phyloP scores from a whole-genome alignment of 1,140 invertebrate genomes.

The Lerema accius region DNA sequence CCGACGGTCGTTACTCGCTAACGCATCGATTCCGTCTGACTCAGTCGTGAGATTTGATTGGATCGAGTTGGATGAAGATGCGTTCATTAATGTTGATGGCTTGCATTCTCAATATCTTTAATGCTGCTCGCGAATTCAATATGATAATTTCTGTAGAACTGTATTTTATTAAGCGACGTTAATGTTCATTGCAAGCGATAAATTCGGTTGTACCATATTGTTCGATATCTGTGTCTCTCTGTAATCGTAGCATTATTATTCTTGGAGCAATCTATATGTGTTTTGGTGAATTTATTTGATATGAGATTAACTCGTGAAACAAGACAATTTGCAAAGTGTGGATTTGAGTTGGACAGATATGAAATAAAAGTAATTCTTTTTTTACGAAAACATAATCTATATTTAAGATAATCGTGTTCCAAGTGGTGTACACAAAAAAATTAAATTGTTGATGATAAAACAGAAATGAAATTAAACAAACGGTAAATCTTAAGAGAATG shows the following conservation, averaged over 20 bases:
- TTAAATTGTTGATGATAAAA: too few relatives aligned
- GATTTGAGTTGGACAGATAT: too few relatives aligned
- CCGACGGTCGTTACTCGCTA: slow-evolving; percentile 76
- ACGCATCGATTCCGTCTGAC: slow-evolving; percentile 70
- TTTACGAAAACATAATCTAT: too few relatives aligned
- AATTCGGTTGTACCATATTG: slow-evolving; percentile 3
- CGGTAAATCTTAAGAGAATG: too few relatives aligned
- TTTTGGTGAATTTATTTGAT: neutral
- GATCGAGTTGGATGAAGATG: slow-evolving; percentile 49
- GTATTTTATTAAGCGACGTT: slow-evolving; percentile 31
- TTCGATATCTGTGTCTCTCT: neutral
- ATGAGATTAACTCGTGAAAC: too few relatives aligned
- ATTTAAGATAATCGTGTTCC: too few relatives aligned
- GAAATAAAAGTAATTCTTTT: too few relatives aligned
- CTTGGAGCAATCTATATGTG: neutral
- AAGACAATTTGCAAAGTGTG: too few relatives aligned
- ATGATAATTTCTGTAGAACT: slow-evolving; percentile 38
- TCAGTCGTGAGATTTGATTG: slow-evolving; percentile 70
- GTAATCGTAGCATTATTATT: neutral
- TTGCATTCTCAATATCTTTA: slow-evolving; percentile 47
- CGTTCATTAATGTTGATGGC: slow-evolving; percentile 67
- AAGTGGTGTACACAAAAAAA: too few relatives aligned
- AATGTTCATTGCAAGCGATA: slow-evolving; percentile 29
- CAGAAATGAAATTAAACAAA: too few relatives aligned
- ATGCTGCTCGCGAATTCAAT: slow-evolving; percentile 40